Conservation (phyloP, 2,113 vertebrate species). For the Ophthalmolycus amberensis region DNA sequence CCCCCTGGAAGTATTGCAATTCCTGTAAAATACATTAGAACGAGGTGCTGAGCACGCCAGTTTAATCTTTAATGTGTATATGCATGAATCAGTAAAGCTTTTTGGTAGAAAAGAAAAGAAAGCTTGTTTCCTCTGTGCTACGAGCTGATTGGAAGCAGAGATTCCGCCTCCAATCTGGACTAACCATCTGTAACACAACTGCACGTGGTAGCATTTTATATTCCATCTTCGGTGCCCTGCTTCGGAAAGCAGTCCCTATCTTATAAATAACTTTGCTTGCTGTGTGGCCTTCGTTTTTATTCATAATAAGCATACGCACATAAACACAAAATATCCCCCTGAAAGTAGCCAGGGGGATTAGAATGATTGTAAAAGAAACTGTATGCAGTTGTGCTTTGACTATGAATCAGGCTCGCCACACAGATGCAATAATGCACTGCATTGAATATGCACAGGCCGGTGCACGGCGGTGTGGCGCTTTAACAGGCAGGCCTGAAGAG, state of each 20-base stretch:
- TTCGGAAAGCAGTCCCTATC: slow-evolving; percentile 64
- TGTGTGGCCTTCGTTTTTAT: slow-evolving; percentile 38
- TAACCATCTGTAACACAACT: slow-evolving; percentile 63
- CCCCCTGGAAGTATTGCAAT: slow-evolving; percentile 9
- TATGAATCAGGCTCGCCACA: slow-evolving; percentile 28
- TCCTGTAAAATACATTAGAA: slow-evolving; percentile 33
- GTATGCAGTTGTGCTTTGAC: slow-evolving; percentile 23
- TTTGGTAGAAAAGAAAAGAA: not conserved
- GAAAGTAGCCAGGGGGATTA: slow-evolving; percentile 35
- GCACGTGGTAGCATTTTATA: slow-evolving; percentile 66
- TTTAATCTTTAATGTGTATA: slow-evolving; percentile 26
- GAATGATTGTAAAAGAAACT: slow-evolving; percentile 33
- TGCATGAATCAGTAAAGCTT: slow-evolving; percentile 25
- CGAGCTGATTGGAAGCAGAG: slow-evolving; percentile 56
- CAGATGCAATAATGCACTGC: slow-evolving; percentile 30
- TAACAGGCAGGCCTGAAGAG: slow-evolving; percentile 53
- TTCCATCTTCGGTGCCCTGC: slow-evolving; percentile 58
- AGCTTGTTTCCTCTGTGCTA: not conserved
- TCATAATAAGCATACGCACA: not conserved
- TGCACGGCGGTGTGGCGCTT: slow-evolving; percentile 23
- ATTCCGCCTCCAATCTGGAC: slow-evolving; percentile 69
- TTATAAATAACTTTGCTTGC: slow-evolving; percentile 66
- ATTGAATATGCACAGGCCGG: slow-evolving; percentile 43
- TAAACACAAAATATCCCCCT: slow-evolving; percentile 18
- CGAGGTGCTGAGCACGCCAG: slow-evolving; percentile 12